phyloP scores from a whole-genome alignment of 2,797 vertebrate species.

The Acestrorhynchus altus region DNA sequence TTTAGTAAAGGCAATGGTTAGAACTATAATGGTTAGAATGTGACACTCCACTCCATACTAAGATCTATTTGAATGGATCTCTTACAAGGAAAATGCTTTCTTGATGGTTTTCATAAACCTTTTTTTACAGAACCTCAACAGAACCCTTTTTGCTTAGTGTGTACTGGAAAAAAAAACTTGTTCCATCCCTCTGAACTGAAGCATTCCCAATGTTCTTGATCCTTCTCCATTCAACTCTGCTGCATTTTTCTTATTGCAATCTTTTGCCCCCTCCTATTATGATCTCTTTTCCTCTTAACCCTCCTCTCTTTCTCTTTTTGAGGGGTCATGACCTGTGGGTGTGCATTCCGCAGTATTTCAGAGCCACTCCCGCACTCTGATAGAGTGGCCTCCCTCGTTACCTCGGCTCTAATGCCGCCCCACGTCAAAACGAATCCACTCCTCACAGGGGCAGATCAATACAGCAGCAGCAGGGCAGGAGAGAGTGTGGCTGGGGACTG shows the following conservation, averaged over 20 bases:
- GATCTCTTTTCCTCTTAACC: conserved; percentile 10
- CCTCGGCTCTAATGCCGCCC: conserved; percentile 77
- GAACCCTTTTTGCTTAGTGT: too few relatives aligned
- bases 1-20: too few relatives aligned
- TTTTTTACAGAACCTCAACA: too few relatives aligned
- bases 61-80: too few relatives aligned
- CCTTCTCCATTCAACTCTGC: neutral
- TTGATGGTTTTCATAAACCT: too few relatives aligned
- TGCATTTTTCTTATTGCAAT: neutral
- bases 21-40: too few relatives aligned
- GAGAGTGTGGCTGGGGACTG: conserved; percentile 68
- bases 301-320: conserved; percentile 63
- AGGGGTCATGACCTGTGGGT: conserved; percentile 77
- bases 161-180: too few relatives aligned
- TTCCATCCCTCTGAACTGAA: neutral
- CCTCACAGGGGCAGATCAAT: conserved; percentile 76
- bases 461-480: conserved; percentile 70
- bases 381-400: conserved; percentile 77
- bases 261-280: neutral
- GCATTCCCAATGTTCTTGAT: neutral
- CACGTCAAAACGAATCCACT: conserved; percentile 82
- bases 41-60: too few relatives aligned
- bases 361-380: conserved; percentile 79
- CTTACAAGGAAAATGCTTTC: too few relatives aligned
- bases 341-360: conserved; percentile 74